Base-by-base conservation (phyloP, 2,888 invertebrate genomes). In the Cistogaster globosa region DNA sequence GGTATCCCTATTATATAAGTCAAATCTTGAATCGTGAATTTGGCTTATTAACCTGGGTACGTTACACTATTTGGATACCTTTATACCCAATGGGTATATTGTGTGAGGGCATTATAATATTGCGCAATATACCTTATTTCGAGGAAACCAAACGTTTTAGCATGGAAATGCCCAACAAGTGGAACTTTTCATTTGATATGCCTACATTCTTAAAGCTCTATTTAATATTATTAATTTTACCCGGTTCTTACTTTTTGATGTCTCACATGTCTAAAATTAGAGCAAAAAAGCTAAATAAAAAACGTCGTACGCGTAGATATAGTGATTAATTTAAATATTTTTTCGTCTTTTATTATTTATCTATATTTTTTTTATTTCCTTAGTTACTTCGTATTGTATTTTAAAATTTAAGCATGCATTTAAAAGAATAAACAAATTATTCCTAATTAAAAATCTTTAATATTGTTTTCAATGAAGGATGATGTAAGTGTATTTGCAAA, bases 51-150 rank as follows among this genome's bases (percentile, higher is more conserved):
- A 98, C 97, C 0, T 99, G 98, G 98, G 93, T 99, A 3, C 94
- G 99, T 18, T 98, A 99, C 92, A 96, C 97, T 0, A 94, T 97
- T 77, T 99, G 98, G 98, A 97, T 99, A 87, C 96, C 97, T 0
- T 94, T 98, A 0, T 99, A 98, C 92, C 99, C 99, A 0, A 91
- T 98, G 53, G 98, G 98, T 8, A 95, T 98, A 88, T 90, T 97
- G 1, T 96, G 97, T 89, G 98, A 99, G 93, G 96, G 97, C 0
- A 95, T 96, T 5, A 94, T 97, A 16, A 94, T 97, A 57, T 93
- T 97, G 20, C 94, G 97, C 71, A 97, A 97, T 91, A 96, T 98
- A 90, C 97, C 98, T 0, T 97, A 97, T 91, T 97, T 98, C 89
- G 97, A 98, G 88, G 96, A 97, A 90, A 97, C 97, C 0, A 94